These are phyloP conservation scores for Leptogaster cylindrica DNA, from an alignment of 2,888 invertebrate species.

Conservation along the genomic window DNA sequence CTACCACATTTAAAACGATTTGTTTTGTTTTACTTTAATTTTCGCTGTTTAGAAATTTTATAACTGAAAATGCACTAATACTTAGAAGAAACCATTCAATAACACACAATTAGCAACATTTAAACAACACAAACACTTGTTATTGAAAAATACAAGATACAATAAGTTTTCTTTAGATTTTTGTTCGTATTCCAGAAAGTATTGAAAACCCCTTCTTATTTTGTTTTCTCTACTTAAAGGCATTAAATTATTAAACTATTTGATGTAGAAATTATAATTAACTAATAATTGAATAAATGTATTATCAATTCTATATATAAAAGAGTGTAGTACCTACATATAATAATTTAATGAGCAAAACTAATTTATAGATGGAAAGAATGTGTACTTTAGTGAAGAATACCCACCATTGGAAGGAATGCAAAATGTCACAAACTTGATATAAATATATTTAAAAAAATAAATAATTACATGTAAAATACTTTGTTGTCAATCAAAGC, in stretches of 20 bases:
- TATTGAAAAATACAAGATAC: no score
- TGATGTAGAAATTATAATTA: neutral
- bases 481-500: slow-evolving; percentile 10
- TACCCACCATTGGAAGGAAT: slow-evolving; percentile 17
- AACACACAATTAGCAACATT: no score
- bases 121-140: no score
- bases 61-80: no score
- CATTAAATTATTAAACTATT: slow-evolving; percentile 6
- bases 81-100: no score
- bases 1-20: no score
- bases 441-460: slow-evolving; percentile 15
- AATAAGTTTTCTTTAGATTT: no score
- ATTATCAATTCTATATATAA: slow-evolving; percentile 7
- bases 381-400: slow-evolving; percentile 17
- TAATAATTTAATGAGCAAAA: slow-evolving; percentile 15
- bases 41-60: no score
- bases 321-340: slow-evolving; percentile 19
- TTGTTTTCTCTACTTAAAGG: no score
- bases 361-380: slow-evolving; percentile 25
- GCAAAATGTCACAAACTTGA: neutral
- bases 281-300: slow-evolving; percentile 1
- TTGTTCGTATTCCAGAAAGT: no score
- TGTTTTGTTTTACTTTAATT: no score
- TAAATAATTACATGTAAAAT: slow-evolving; percentile 17
- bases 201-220: no score